Conservation (phyloP, 2,113 vertebrate genomes). For the Petrocephalus zakoni region DNA sequence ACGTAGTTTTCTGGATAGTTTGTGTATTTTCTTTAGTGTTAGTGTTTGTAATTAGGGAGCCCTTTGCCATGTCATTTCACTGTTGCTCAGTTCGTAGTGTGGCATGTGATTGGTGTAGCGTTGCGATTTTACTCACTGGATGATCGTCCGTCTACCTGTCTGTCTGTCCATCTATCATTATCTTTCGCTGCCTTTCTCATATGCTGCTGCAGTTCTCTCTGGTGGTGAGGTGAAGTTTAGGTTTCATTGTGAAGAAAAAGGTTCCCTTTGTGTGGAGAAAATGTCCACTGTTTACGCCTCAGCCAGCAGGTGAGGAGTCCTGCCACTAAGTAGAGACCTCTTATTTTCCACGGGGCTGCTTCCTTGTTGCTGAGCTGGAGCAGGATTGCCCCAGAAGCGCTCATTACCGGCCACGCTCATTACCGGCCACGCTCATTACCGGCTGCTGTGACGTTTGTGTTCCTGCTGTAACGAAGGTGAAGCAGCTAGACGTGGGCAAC, state of each 20-base stretch:
- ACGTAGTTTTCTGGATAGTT: not conserved
- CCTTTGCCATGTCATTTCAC: not conserved
- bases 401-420: not conserved
- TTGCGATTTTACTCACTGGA: not conserved
- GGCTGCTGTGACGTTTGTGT: not conserved
- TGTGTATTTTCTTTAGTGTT: not conserved
- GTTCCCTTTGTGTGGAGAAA: not conserved
- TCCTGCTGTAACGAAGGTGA: not conserved
- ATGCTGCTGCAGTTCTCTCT: not conserved
- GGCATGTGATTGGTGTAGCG: not conserved
- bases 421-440: not conserved
- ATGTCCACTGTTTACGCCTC: not conserved
- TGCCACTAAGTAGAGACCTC: not conserved
- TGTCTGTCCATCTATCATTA: not conserved
- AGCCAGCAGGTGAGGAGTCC: not conserved
- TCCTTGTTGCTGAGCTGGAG: not conserved
- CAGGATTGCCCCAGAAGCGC: not conserved
- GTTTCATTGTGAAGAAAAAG: not conserved
- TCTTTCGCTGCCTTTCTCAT: not conserved
- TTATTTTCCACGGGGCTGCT: not conserved
- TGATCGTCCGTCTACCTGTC: not conserved
- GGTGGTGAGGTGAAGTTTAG: not conserved
- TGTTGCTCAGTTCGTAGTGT: not conserved
- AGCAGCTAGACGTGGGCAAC: not conserved
- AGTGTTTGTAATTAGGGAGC: not conserved